Evolutionary conservation across 92 coral and sea anemone species (phyloP).

Genomic region (Siderastrea siderea): DNA sequence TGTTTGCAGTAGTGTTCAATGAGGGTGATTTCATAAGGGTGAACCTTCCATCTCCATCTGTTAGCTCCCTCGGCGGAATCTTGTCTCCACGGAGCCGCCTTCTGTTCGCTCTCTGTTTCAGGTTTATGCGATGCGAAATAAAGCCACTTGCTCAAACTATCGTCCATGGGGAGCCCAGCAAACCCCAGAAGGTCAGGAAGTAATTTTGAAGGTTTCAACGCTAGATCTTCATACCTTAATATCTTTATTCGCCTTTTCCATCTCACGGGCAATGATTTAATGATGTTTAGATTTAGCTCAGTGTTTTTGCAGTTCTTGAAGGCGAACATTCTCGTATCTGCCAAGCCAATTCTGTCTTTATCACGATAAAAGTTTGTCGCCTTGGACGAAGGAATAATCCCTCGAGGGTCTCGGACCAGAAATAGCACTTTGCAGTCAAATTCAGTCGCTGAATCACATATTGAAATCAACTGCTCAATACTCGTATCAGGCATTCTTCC

Average conservation of each 20-base stretch:
- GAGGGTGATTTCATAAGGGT: slow-evolving; percentile 35
- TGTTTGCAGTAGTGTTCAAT: slow-evolving; percentile 48
- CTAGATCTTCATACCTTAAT: slow-evolving; percentile 51
- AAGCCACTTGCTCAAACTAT: slow-evolving; percentile 29
- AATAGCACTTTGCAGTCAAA: slow-evolving; percentile 50
- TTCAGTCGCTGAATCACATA: slow-evolving; percentile 30
- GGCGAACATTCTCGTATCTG: slow-evolving; percentile 27
- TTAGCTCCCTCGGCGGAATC: slow-evolving; percentile 30
- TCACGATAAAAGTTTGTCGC: slow-evolving; percentile 40
- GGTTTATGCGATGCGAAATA: slow-evolving; percentile 39
- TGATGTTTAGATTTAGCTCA: slow-evolving; percentile 23
- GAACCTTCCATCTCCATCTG: slow-evolving; percentile 58
- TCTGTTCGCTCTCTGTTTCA: background rate
- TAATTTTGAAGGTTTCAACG: slow-evolving; percentile 12
- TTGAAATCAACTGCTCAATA: slow-evolving; percentile 24
- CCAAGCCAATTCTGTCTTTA: slow-evolving; percentile 21
- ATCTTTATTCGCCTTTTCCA: slow-evolving; percentile 35
- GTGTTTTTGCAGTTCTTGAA: slow-evolving; percentile 32
- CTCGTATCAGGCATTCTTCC: slow-evolving; percentile 41
- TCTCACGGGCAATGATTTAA: slow-evolving; percentile 14
- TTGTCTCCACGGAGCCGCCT: slow-evolving; percentile 12
- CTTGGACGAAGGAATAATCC: slow-evolving; percentile 50
- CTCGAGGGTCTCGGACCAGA: slow-evolving; percentile 57
- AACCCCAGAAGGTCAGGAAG: slow-evolving; percentile 33
- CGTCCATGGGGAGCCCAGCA: slow-evolving; percentile 38